Conservation (phyloP, 2,113 vertebrate species). For the Lamprotornis superbus region DNA sequence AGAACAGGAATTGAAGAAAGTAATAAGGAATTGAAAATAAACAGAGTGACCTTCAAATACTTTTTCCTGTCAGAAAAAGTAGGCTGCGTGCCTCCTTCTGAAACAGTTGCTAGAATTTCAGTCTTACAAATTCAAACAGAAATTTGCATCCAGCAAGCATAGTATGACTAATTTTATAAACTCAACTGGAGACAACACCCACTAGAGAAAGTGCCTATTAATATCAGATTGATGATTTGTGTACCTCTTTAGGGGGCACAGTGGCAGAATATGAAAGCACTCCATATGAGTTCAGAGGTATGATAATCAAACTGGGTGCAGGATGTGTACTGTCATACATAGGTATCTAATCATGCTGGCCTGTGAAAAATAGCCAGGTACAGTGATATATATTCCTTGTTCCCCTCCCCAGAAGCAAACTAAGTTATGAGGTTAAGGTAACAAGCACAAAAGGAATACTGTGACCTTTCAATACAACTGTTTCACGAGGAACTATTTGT, state of each 20-base stretch:
- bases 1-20: background rate
- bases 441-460: background rate
- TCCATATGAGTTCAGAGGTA: background rate
- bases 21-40: background rate
- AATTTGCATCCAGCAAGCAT: background rate
- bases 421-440: background rate
- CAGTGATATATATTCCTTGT: background rate
- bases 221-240: background rate
- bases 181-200: background rate
- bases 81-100: background rate
- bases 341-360: background rate
- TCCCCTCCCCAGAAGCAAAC: slow-evolving; percentile 20
- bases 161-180: background rate
- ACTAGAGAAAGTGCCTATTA: background rate
- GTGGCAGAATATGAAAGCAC: background rate
- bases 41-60: background rate
- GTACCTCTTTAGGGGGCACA: background rate
- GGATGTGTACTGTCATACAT: fast-evolving
- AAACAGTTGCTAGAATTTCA: background rate
- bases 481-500: slow-evolving; percentile 46
- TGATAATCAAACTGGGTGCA: background rate
- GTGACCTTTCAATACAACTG: slow-evolving; percentile 31
- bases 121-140: background rate
- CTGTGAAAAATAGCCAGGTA: background rate
- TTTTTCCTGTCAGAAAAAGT: background rate